Evolutionary conservation across 2,888 invertebrate genomes (phyloP), one percentile per base, ranked within the genome.

Genomic region (Molanna angustata): DNA sequence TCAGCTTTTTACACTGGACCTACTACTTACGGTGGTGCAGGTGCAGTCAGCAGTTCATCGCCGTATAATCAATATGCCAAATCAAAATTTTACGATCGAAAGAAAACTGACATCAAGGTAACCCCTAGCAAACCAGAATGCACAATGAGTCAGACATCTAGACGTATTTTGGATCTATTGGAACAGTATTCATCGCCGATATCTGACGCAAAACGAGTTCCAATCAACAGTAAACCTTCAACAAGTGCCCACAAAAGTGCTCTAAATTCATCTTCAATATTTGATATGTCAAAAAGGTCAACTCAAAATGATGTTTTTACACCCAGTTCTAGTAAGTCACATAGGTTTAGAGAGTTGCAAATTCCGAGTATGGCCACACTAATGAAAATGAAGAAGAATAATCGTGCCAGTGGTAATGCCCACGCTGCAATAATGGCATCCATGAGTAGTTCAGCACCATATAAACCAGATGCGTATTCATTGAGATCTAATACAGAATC

Each of bases 161-260:
- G 80, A 59, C 74, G 80, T 57, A 86, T 86, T 61, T 66, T 86
- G 47, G 80, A 83, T 60, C 79, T 83, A 1, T 67, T 86, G 43
- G 85, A 86, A 64, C 79, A 80, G 60, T 84, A 84, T 67, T 82
- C 83, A 1, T 81, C 84, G 1, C 83, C 85, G 1, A 69, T 84
- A 52, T 69, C 74, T n/a, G 84, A 84, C 65, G 83, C 82, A 1
- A 81, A 79, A 62, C 81, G 78, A 61, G 83, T 84, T 57, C 83
- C 84, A 61, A 73, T n/a, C 69, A 69, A 43, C 60, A 65, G 43
- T 57, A 65, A 53, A 49, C 11, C 46, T 52, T 2, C 64, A 61
- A 51, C 65, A 55, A 65, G 52, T 50, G 3, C 45, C 49, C 3
- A 64, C 61, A 52, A 65, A 65, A 57, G 61, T 63, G n/a, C 66